Base-by-base conservation (phyloP, 2,888 invertebrate species). In the Odontocerum albicorne region DNA sequence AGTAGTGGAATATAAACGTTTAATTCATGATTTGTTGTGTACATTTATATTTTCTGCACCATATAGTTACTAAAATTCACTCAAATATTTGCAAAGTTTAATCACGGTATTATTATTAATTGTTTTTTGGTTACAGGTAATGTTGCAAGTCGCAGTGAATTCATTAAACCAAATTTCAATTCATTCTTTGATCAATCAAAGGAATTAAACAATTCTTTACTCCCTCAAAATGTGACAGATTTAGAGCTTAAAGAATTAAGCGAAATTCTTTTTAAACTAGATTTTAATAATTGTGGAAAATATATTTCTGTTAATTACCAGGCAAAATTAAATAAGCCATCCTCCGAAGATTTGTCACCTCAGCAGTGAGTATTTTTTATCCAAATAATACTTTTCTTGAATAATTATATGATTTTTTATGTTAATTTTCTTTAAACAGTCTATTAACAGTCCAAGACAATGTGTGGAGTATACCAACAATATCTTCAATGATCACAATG, bases 221-320 rank as follows among this genome's bases (percentile, higher is more conserved):
- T 7, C 10, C 27, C 35, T 4, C 35, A 35, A 35, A 31, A 19
- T 32, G 32, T 45, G 17, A 81, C 78, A 49, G 85, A 88, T 64
- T 74, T 75, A 62, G 85, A 88, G 69, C 68, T 89, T 32, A 80
- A 83, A 65, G 78, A 80, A 38, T 73, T 91, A 45, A 84, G 88
- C 10, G 91, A 92, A 71, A 81, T 81, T 51, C 71, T 92, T 15
- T 78, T 87, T 55, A 79, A 77, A 53, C 86, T 87, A 66, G 92
- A 92, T 66, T 71, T 70, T 1, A 90, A 89, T 68, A 90, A 88
- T 68, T 87, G 87, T 35, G 82, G 86, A 4, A 83, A 73, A 65
- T 80, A 81, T 62, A 75, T 90, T 10, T 83, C 79, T 0, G 66
- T 91, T 2, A 87, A 90, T 68, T 77, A 84, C 55, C 92, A 92